Evolutionary conservation across 2,888 invertebrate genomes (phyloP), one percentile per base, ranked within the genome.

Genomic region (Eupeodes latifasciatus): DNA sequence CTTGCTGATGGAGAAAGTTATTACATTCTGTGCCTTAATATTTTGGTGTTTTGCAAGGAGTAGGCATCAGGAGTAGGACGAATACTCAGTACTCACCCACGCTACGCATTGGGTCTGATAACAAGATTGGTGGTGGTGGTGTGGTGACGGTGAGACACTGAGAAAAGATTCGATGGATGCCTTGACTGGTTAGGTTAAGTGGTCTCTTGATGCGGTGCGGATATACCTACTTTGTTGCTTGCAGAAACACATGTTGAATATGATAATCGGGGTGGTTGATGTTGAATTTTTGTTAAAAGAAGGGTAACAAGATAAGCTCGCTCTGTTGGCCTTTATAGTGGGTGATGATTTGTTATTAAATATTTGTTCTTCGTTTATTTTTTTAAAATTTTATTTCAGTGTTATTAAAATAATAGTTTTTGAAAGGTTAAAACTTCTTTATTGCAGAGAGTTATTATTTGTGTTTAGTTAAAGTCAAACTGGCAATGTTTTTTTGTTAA

Each of bases 1-100:
- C 91, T 91, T 92, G 78, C 91, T 89, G 85, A 87, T 90, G 89
- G 89, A 89, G 90, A 89, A 85, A 89, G 77, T 84, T 84, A 72
- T 51, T 75, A 53, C 74, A 40, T 64, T 78, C 19, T 49, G 77
- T 77, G 77, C 64, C 69, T 66, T 81, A 78, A 78, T 64, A 61
- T 51, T 74, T 40, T 78, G 81, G 53, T 75, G n/a, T 9, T 81
- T 77, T 75, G 83, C 67, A 69, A 75, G 62, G 59, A 80, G 53
- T 40, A 40, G 40, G 40, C 40, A 40, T 5, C 40, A 40, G 40
- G 5, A 9, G 40, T 9, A 40, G 40, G 40, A 7, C 3, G 1
- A 36, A 0, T 36, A 36, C 36, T 36, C 36, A 40, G 9, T 40
- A 40, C 19, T 51, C 57, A 81, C 59, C 59, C 61, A 16, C 55